Evolutionary conservation across 2,113 vertebrate species (phyloP).

Genomic region (Etheostoma cragini): DNA sequence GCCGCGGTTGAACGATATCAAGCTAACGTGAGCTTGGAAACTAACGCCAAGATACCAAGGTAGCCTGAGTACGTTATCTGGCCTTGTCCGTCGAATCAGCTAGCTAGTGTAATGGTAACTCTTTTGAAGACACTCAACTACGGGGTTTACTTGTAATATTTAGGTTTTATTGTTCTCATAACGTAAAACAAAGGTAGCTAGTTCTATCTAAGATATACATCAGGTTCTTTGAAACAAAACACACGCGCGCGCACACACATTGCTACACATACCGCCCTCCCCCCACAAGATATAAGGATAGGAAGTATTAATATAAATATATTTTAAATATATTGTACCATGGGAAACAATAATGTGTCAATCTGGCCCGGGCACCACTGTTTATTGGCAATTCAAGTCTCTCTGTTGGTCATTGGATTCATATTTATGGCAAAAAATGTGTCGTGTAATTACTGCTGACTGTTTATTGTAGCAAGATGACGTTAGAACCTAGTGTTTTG

Average conservation of each 20-base stretch:
- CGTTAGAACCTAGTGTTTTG: background rate
- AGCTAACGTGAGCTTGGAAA: constrained; percentile 44
- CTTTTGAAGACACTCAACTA: background rate
- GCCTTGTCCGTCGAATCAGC: constrained; percentile 66
- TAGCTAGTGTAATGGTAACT: constrained; percentile 26
- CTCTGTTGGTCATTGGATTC: background rate
- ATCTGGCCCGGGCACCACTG: background rate
- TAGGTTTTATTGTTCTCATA: accelerated
- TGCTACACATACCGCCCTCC: too few relatives aligned
- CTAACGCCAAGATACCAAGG: constrained; percentile 13
- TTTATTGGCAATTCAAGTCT: background rate
- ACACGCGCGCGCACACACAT: too few relatives aligned
- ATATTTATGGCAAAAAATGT: background rate
- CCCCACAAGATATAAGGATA: too few relatives aligned
- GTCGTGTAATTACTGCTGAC: constrained; percentile 21
- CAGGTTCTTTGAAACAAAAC: background rate
- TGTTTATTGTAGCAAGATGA: background rate
- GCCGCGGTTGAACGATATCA: constrained; percentile 5
- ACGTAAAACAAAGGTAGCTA: background rate
- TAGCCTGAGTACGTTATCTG: constrained; percentile 42
- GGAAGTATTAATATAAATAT: too few relatives aligned
- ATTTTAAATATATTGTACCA: constrained; percentile 4
- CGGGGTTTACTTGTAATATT: background rate
- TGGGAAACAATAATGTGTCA: background rate
- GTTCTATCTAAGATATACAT: background rate